Evolutionary conservation across 2,888 invertebrate species (phyloP).

Genomic region (Xanthia icteritia): DNA sequence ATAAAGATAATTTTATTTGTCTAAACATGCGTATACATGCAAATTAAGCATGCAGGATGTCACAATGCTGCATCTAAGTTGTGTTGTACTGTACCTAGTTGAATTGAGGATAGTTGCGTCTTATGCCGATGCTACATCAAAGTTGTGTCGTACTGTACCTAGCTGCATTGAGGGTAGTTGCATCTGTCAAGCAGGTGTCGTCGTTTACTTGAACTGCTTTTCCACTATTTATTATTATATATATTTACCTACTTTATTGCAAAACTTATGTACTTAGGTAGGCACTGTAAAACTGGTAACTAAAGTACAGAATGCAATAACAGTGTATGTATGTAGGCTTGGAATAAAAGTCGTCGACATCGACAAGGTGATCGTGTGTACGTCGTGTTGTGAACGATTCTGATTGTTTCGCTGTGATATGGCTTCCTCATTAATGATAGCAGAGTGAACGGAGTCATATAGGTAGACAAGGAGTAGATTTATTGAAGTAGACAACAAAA

Average conservation of each 20-base stretch:
- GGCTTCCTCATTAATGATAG: slow-evolving; percentile 52
- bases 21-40: too few species aligned
- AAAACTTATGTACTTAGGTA: background rate
- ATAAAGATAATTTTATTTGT: too few species aligned
- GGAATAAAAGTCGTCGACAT: slow-evolving; percentile 19
- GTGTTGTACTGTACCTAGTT: too few species aligned
- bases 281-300: background rate
- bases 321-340: background rate
- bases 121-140: too few species aligned
- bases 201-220: too few species aligned
- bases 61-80: too few species aligned
- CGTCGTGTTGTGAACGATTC: slow-evolving; percentile 25
- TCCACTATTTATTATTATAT: too few species aligned
- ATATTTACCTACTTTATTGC: background rate
- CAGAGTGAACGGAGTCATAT: background rate
- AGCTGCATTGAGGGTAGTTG: too few species aligned
- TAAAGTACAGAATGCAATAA: background rate
- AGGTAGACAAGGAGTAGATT: background rate
- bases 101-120: too few species aligned
- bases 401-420: slow-evolving; percentile 51
- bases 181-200: too few species aligned
- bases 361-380: slow-evolving; percentile 35
- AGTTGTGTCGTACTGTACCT: too few species aligned
- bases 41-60: too few species aligned
- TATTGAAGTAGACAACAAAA: slow-evolving; percentile 4